Base-by-base conservation (phyloP, 2,888 invertebrate species). In the Pristionchus mayeri region DNA sequence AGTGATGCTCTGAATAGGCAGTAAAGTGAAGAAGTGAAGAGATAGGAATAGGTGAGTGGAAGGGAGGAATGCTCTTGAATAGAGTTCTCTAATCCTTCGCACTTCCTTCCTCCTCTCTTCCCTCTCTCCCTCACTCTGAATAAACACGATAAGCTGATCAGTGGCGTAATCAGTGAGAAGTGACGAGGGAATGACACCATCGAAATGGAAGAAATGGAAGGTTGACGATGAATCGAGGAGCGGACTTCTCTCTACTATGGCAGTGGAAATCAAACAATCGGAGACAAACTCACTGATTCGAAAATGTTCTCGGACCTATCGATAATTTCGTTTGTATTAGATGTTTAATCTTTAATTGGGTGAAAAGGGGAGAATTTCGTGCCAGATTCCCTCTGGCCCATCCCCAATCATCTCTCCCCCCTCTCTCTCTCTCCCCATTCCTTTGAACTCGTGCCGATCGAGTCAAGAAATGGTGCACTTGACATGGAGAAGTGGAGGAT, bases 161-260 rank as follows among this genome's bases (percentile, higher is more conserved):
- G 76, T 78, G 76, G 50, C 76, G 76, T 78, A 78, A 78, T 78
- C 76, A 78, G 76, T 71, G 71, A 71, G 71, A 71, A 71, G 71
- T 71, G 71, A 71, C 71, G 71, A 44, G n/a, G 24, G 78, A 78
- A 52, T 52, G 48, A 78, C 30, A 48, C 30, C 30, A 52, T 78
- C 37, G 37, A 67, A n/a, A 21, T 75, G 7, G 34, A 34, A 34
- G 30, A 44, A 44, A 27, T 44, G 9, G 27, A 40, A n/a, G 13
- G 48, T 13, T 34, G 21, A 27, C 16, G 21, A 24, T 21, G 52
- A 78, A 78, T 50, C 54, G 78, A 52, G 27, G 11, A 24, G 13
- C 7, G 50, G 52, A 54, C 21, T 44, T 67, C 3, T n/a, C n/a
- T 18, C 63, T 18, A 71, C 71, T 71, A 40, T 24, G 7, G 44